Conservation (phyloP, 53 echinoderm and acorn worm species). For the Paelopatides confundens region DNA sequence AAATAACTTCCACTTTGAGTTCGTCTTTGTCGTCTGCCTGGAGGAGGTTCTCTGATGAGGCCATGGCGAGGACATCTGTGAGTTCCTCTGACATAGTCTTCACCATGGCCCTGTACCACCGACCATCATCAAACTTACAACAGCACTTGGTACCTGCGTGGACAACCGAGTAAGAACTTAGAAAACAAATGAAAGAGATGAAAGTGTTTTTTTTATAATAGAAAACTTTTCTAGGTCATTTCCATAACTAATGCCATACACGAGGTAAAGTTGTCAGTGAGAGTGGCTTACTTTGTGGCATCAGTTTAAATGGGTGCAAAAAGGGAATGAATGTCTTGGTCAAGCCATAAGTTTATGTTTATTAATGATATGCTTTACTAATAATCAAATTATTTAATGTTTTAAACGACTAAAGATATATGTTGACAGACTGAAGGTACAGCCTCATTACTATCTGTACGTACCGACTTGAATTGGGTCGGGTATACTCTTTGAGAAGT, state of each 20-base stretch:
- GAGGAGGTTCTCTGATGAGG: not conserved
- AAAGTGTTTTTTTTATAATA: too few species aligned
- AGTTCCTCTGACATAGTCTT: conserved; percentile 64
- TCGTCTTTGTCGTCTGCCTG: conserved; percentile 65
- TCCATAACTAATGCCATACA: too few species aligned
- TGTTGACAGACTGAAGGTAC: too few species aligned
- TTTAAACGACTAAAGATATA: too few species aligned
- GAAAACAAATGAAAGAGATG: too few species aligned
- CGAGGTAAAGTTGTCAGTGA: too few species aligned
- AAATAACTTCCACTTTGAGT: conserved; percentile 80
- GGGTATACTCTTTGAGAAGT: conserved; percentile 55
- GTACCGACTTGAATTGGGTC: conserved; percentile 75
- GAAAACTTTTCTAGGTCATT: too few species aligned
- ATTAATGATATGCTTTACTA: not conserved
- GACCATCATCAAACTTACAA: conserved; percentile 84
- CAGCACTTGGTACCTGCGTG: conserved; percentile 66
- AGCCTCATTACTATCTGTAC: too few species aligned
- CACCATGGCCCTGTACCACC: conserved; percentile 84
- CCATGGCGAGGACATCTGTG: conserved; percentile 25
- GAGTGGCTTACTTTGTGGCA: too few species aligned
- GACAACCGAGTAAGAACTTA: too few species aligned
- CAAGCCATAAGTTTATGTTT: not conserved
- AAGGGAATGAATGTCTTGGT: too few species aligned
- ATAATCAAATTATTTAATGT: not conserved
- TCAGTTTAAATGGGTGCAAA: too few species aligned